Conservation (phyloP, 2,888 invertebrate genomes). For the Holacanthella duospinosa region DNA sequence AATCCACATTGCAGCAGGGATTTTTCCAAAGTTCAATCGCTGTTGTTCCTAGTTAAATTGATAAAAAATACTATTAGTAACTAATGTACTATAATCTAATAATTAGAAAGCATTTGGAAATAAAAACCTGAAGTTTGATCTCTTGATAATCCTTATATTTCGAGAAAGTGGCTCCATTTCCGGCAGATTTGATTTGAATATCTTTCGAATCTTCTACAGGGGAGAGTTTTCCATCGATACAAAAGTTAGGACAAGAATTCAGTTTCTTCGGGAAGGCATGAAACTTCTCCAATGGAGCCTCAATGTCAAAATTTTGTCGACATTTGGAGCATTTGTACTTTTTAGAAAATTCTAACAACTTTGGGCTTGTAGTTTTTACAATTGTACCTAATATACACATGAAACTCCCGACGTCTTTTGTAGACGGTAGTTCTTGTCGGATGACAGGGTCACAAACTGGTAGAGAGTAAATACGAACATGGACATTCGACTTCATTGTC, state of each 20-base stretch:
- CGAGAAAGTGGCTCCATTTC: slow-evolving; percentile 8
- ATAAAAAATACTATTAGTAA: background rate
- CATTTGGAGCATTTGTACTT: slow-evolving; percentile 68
- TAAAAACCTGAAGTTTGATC: slow-evolving; percentile 63
- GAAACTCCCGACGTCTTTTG: slow-evolving; percentile 60
- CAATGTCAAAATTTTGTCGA: slow-evolving; percentile 42
- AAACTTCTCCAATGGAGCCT: slow-evolving; percentile 41
- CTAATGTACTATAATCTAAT: background rate
- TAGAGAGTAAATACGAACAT: slow-evolving; percentile 55
- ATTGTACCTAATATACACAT: slow-evolving; percentile 68
- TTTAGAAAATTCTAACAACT: slow-evolving; percentile 63
- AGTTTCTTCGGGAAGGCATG: slow-evolving; percentile 48
- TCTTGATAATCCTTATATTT: slow-evolving; percentile 74
- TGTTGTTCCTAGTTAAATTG: slow-evolving; percentile 56
- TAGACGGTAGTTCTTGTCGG: slow-evolving; percentile 55
- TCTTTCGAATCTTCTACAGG: slow-evolving; percentile 41
- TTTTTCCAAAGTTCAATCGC: slow-evolving; percentile 57
- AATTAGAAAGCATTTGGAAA: background rate
- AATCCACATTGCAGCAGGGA: slow-evolving; percentile 65
- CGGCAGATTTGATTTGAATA: background rate
- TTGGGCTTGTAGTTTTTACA: slow-evolving; percentile 61
- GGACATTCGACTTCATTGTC: slow-evolving; percentile 54
- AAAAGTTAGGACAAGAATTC: slow-evolving; percentile 50
- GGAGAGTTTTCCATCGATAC: slow-evolving; percentile 48
- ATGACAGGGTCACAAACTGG: slow-evolving; percentile 60